Percentiles rank a stretch among this genome's conserved stretches.
Evolutionary conservation across 1,140 invertebrate genomes (phyloP).

Genomic region (Psilanteris sp.): DNA sequence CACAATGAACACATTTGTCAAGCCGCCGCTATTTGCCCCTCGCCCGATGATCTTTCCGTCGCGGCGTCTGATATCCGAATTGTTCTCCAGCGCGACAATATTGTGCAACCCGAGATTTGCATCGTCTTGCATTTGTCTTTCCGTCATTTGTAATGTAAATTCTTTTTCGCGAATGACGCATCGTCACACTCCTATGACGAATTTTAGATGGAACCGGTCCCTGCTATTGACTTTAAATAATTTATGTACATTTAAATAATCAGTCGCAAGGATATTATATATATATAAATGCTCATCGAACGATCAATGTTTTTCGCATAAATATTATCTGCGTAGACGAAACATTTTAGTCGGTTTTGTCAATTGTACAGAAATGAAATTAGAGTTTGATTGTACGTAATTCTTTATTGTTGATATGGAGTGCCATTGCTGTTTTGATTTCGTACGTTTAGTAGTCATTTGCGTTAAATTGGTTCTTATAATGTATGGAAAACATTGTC

Average conservation of each 20-base stretch:
- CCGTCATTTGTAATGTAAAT: constrained; percentile 36
- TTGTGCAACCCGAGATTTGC: constrained; percentile 37
- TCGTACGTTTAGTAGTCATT: too few relatives aligned
- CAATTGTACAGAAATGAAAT: too few relatives aligned
- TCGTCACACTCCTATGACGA: constrained; percentile 4
- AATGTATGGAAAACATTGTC: constrained; percentile 46
- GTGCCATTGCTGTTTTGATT: too few relatives aligned
- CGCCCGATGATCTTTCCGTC: constrained; percentile 21
- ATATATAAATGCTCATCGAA: too few relatives aligned
- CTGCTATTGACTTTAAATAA: neutral
- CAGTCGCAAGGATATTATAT: too few relatives aligned
- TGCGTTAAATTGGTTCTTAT: constrained; percentile 18
- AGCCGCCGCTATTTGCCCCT: constrained; percentile 29
- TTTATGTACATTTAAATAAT: too few relatives aligned
- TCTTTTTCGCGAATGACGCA: constrained; percentile 22
- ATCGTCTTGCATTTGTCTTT: constrained; percentile 21
- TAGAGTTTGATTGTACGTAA: too few relatives aligned
- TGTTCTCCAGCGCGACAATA: constrained; percentile 34
- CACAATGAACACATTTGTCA: constrained; percentile 66
- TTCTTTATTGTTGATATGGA: too few relatives aligned
- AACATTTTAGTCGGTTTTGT: too few relatives aligned
- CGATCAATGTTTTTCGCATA: too few relatives aligned
- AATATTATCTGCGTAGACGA: too few relatives aligned
- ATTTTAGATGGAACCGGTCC: neutral
- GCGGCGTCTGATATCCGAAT: constrained; percentile 32